A percentile compares a stretch with the other conserved stretches of the same genome.
Conservation (phyloP, 2,113 vertebrate genomes). For the Carlito syrichta region DNA sequence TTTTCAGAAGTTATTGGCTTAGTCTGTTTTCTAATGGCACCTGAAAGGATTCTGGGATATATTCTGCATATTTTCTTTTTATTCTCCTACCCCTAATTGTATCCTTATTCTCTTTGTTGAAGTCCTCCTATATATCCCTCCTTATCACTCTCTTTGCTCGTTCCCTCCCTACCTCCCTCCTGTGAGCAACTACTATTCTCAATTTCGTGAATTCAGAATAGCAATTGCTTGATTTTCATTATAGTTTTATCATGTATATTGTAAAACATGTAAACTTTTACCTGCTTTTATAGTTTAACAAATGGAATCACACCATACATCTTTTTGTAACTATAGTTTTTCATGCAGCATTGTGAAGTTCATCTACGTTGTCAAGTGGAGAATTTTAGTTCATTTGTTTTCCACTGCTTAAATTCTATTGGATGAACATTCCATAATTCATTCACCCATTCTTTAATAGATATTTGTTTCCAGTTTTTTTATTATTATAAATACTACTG, state of each 20-base stretch:
- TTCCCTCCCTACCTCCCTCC: not conserved
- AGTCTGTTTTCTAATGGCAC: not conserved
- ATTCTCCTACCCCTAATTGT: not conserved
- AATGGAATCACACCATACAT: not conserved
- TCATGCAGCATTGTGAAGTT: not conserved
- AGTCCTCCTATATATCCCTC: not conserved
- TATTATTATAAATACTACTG: not conserved
- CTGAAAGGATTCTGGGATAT: not conserved
- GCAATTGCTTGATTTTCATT: not conserved
- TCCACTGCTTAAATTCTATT: not conserved
- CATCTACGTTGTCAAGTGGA: not conserved
- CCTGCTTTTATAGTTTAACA: not conserved
- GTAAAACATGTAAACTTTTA: not conserved
- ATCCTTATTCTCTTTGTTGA: not conserved
- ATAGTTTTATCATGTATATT: not conserved
- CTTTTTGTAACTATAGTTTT: not conserved
- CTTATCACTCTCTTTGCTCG: not conserved
- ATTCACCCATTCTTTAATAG: not conserved
- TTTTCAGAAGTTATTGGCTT: not conserved
- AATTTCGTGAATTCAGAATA: no score
- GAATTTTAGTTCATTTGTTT: not conserved
- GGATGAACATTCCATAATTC: not conserved
- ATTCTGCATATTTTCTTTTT: not conserved
- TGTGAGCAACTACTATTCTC: not conserved
- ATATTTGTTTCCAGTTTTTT: not conserved